Evolutionary conservation across 2,113 vertebrate species (phyloP).

Genomic region (Natator depressus): DNA sequence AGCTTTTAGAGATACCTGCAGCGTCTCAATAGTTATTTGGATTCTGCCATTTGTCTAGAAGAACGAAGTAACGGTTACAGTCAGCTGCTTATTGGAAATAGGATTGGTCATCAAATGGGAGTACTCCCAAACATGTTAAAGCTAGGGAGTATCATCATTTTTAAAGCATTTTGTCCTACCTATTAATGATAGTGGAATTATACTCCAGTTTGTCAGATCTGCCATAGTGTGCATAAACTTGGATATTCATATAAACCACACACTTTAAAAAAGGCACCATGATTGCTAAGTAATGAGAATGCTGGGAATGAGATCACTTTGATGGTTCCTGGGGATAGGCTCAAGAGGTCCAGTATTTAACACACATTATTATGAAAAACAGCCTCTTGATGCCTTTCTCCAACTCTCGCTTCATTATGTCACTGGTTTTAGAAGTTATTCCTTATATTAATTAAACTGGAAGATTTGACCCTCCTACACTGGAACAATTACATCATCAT

Average conservation of each 20-base stretch:
- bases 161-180: rapidly evolving
- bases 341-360: not conserved
- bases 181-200: not conserved
- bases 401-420: too few relatives aligned
- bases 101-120: not conserved
- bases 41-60: not conserved
- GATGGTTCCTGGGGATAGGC: not conserved
- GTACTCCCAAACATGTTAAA: not conserved
- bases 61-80: not conserved
- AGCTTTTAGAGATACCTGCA: not conserved
- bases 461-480: too few relatives aligned
- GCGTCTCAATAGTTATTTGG: not conserved
- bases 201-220: not conserved
- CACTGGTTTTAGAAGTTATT: too few relatives aligned
- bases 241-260: not conserved
- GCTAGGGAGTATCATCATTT: not conserved
- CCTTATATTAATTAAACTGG: too few relatives aligned
- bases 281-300: not conserved
- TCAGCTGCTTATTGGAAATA: not conserved
- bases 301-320: not conserved
- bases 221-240: not conserved
- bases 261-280: not conserved
- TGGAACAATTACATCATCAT: too few relatives aligned
- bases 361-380: not conserved
- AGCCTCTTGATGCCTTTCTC: too few relatives aligned